A percentile compares a stretch with the other conserved stretches of the same genome.
phyloP scores from a whole-genome alignment of 2,113 vertebrate species.

The Pan troglodytes region NHGRI_mPanTro3-v2.1_pri NC_072402.2:5406001-5406500 shows the following conservation, averaged over 20 bases:
- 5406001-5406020: constrained; percentile 98
- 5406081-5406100: constrained; percentile 88
- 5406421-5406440: background rate
- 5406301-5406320: constrained; percentile 82
- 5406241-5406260: constrained; percentile 83
- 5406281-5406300: constrained; percentile 73
- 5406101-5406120: constrained; percentile 89
- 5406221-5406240: constrained; percentile 83
- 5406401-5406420: background rate
- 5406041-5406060: constrained; percentile 98
- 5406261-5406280: constrained; percentile 81
- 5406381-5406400: constrained; percentile 11
- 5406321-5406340: constrained; percentile 82
- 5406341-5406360: constrained; percentile 69
- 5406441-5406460: background rate
- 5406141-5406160: constrained; percentile 85
- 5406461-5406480: too few relatives aligned
- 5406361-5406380: background rate
- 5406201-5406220: constrained; percentile 89
- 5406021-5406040: constrained; percentile 95
- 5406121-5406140: constrained; percentile 80
- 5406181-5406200: constrained; percentile 88
- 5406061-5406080: constrained; percentile 88
- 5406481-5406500: accelerated
- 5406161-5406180: constrained; percentile 88